Percentiles rank a stretch among this genome's conserved stretches.
These are phyloP conservation scores for Lithophane semibrunnea DNA, from an alignment of 2,888 invertebrate genomes.

Conservation along the genomic window DNA sequence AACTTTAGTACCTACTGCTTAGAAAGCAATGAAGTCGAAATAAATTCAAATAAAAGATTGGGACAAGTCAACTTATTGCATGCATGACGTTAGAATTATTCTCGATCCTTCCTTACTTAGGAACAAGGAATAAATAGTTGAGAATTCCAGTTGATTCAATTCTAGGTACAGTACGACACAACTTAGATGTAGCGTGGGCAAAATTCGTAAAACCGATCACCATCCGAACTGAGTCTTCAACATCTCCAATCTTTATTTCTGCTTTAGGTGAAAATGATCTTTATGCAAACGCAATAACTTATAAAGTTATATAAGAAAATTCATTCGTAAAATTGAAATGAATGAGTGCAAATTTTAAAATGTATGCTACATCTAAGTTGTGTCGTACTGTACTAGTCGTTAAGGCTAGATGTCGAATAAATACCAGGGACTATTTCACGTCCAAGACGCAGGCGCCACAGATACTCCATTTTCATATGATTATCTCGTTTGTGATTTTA, in stretches of 20 bases:
- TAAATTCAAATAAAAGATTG: neutral
- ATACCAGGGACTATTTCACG: constrained; percentile 35
- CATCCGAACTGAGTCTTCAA: no score
- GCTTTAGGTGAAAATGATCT: no score
- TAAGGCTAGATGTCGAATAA: constrained; percentile 25
- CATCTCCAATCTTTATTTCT: no score
- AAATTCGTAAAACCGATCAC: no score
- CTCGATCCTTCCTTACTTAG: neutral
- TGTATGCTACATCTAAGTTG: no score
- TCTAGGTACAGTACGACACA: neutral
- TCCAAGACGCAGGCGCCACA: constrained; percentile 34
- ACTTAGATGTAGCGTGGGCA: no score
- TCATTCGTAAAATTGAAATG: no score
- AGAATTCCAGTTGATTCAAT: constrained; percentile 1
- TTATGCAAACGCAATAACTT: no score
- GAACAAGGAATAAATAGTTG: neutral
- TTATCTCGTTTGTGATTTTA: constrained; percentile 59
- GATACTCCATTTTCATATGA: constrained; percentile 55
- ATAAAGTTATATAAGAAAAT: no score
- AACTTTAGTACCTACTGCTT: neutral
- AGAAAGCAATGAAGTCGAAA: neutral
- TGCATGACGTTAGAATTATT: neutral
- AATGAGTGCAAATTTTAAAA: no score
- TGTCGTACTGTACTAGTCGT: neutral
- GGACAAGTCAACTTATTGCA: neutral